phyloP scores from a whole-genome alignment of 2,113 vertebrate genomes.

The Ammospiza caudacuta region DNA sequence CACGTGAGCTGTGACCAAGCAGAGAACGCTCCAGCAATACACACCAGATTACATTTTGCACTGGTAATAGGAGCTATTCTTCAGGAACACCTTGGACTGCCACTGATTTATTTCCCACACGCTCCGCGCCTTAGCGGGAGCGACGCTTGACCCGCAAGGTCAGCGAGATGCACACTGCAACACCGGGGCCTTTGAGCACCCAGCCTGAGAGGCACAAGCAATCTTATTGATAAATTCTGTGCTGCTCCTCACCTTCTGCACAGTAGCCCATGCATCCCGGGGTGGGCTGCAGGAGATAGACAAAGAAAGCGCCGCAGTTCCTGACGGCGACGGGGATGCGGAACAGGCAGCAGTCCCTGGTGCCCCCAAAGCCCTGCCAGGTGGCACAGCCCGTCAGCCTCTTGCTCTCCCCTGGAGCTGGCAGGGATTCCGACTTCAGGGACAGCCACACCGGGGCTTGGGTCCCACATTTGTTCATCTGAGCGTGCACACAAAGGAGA shows the following conservation, averaged over 20 bases:
- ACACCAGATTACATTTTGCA: constrained; percentile 28
- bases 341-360: constrained; percentile 81
- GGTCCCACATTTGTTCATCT: constrained; percentile 87
- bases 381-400: constrained; percentile 71
- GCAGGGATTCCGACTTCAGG: constrained; percentile 68
- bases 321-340: constrained; percentile 70
- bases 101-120: constrained; percentile 53
- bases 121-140: constrained; percentile 3
- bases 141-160: constrained; percentile 39
- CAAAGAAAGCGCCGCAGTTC: constrained; percentile 76
- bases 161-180: not conserved
- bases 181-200: not conserved
- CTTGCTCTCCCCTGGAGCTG: constrained; percentile 57
- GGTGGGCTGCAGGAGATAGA: constrained; percentile 79
- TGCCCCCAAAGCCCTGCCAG: constrained; percentile 73
- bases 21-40: not conserved
- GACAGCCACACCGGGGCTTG: constrained; percentile 86
- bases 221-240: constrained; percentile 10
- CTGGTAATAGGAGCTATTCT: constrained; percentile 42
- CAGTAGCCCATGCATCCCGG: constrained; percentile 83
- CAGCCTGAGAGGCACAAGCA: not conserved
- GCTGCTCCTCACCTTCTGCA: constrained; percentile 68
- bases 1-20: constrained; percentile 38
- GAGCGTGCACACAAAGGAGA: not conserved
- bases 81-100: constrained; percentile 39